Evolutionary conservation across 1,140 invertebrate species (phyloP), one percentile per base, ranked within the genome.

Genomic region (Nylanderia fulva): DNA sequence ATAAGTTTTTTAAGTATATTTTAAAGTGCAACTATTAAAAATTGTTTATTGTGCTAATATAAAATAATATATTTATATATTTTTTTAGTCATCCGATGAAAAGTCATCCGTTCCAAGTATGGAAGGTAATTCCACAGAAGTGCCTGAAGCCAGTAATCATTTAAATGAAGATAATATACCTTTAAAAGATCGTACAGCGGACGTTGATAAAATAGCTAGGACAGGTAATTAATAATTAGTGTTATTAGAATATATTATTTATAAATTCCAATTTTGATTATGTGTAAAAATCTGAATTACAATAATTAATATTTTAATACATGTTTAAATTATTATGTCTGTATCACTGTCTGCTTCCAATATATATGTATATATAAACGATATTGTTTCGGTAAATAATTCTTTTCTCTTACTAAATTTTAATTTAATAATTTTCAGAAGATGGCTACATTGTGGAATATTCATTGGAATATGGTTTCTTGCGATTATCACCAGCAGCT

Each of bases 371-470:
- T 24, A 21, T 11, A 63, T 36, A 21, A n/a, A 36, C n/a, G 5
- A 48, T 18, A 48, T 48, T 48, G 13, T 48, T 48, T 48, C 15
- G 45, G 3, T 45, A 48, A 48, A 18, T 18, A 48, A 6, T 79
- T 45, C 77, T 33, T 58, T 45, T 39, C 76, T 75, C 13, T 83
- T 33, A 39, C 68, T 24, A n/a, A 58, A 87, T 90, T 90, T 85
- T 82, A 93, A 95, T 85, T n/a, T n/a, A n/a, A n/a, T 90, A 96
- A 97, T 97, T 97, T 97, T 95, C 96, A 93, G 98, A 98, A 90
- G 98, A 99, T 90, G 98, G 98, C 91, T 99, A 99, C 93, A 99
- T 99, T 52, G 97, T 99, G 5, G 99, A 99, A 94, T 99, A 99
- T 96, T 98, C 99, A 1, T 95, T 99, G 84, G 98, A 99, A 94